These are phyloP conservation scores for Glossophaga mutica DNA, from an alignment of 2,797 vertebrate genomes.

Conservation along the genomic window DNA sequence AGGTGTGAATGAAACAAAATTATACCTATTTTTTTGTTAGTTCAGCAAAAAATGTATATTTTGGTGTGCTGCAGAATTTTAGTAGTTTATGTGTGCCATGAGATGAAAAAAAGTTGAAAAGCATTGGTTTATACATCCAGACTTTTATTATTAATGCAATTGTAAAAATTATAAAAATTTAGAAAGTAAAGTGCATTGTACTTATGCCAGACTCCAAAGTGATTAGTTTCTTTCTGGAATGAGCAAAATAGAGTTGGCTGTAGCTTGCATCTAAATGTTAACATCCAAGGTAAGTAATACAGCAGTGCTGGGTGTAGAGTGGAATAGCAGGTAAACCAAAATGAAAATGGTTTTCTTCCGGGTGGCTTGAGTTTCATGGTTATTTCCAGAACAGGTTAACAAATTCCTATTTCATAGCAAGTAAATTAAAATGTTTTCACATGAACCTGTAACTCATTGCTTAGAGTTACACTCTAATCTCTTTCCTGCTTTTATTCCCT, in stretches of 20 bases:
- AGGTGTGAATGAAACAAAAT: neutral
- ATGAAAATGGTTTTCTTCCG: neutral
- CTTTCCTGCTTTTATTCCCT: neutral
- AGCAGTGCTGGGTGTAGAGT: neutral
- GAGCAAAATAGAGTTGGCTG: neutral
- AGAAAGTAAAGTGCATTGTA: neutral
- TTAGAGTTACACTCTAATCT: neutral
- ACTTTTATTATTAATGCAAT: neutral
- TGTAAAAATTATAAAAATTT: neutral
- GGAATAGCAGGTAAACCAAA: neutral
- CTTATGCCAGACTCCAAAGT: neutral
- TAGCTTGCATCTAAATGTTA: neutral
- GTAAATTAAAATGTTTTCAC: neutral
- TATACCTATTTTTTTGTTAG: neutral
- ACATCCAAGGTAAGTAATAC: neutral
- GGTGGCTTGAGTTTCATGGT: neutral
- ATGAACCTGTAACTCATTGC: neutral
- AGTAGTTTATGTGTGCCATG: neutral
- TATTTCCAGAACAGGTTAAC: neutral
- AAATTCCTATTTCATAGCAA: neutral
- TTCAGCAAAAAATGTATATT: neutral
- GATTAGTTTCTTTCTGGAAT: slow-evolving; percentile 4
- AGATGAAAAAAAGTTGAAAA: neutral
- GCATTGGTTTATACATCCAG: neutral
- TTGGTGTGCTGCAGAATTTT: neutral